Base-by-base conservation (phyloP, 2,888 invertebrate genomes). In the Leptopilina syphax region DNA sequence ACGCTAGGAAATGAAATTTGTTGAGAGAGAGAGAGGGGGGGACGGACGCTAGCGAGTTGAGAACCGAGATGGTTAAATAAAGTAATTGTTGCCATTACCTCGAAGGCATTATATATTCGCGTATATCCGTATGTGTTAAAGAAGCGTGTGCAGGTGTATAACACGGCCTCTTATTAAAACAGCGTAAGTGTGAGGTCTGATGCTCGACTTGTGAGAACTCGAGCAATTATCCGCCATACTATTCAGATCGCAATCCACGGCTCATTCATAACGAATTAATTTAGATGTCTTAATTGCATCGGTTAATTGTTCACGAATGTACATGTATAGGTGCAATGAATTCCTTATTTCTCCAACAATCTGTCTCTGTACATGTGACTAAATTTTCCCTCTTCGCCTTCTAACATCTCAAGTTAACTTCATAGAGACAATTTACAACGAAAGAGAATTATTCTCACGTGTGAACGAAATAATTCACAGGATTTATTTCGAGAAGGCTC, bases 241-340 rank as follows among this genome's bases (percentile, higher is more conserved):
- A 86, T 87, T 87, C 86, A 85, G 88, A 88, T 89, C 84, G 84
- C 85, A 85, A 85, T 84, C 83, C 77, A 78, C 86, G 80, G 84
- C 85, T 79, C 83, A 85, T 85, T 85, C 81, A 77, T 86, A 87
- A 87, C 87, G 88, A 91, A 91, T 91, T 91, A 90, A 91, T 91
- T 90, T 91, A 88, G 90, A 91, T 89, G 90, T 90, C 91, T 91
- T 91, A 91, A 91, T 91, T 91, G 90, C 90, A 86, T 88, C 89
- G 88, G 90, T 90, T 91, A 90, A 91, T 91, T 91, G 89, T 90
- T 86, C 83, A 84, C 84, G 85, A 86, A 85, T 83, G 84, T 79
- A 63, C 57, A 57, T 63, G 24, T 66, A 27, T 73, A 12, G 65
- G 66, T 68, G 79, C 79, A 79, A 60, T 60, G 8, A 77, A 81